Conservation (phyloP, 2,888 invertebrate species). For the Listrodromus nycthemerus region DNA sequence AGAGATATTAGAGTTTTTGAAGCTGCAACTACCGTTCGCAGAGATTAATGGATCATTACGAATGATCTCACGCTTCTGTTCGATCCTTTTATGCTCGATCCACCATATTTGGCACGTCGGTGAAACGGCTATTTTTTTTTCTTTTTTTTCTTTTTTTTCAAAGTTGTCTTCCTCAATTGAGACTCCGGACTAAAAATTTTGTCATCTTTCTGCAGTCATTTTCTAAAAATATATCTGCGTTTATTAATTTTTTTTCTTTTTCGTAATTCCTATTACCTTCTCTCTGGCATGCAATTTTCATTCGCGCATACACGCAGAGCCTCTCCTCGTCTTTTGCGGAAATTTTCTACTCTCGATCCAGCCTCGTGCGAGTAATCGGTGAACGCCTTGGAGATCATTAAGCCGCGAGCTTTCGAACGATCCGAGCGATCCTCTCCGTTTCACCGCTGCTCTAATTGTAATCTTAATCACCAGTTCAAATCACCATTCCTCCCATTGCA, state of each 20-base stretch:
- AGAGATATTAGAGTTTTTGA: slow-evolving; percentile 7
- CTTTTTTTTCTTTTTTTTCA: too few relatives aligned
- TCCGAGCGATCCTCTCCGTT: slow-evolving; percentile 33
- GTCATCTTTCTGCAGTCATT: too few relatives aligned
- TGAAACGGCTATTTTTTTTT: background rate
- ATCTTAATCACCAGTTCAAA: slow-evolving; percentile 41
- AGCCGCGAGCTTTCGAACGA: slow-evolving; percentile 42
- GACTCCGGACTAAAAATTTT: too few relatives aligned
- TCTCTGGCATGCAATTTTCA: background rate
- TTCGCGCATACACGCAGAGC: background rate
- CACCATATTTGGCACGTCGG: background rate
- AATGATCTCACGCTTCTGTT: background rate
- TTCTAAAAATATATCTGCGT: too few relatives aligned
- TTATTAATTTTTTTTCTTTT: background rate
- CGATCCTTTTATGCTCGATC: background rate
- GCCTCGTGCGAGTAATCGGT: slow-evolving; percentile 16
- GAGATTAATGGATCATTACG: slow-evolving; percentile 25
- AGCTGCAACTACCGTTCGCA: slow-evolving; percentile 2
- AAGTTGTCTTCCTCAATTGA: background rate
- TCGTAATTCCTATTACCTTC: background rate
- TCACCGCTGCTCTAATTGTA: slow-evolving; percentile 45
- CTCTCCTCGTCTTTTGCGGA: slow-evolving; percentile 37
- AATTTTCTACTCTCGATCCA: slow-evolving; percentile 35
- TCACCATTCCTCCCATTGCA: background rate
- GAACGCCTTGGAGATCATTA: slow-evolving; percentile 40